Evolutionary conservation across 2,888 invertebrate genomes (phyloP), one percentile per base, ranked within the genome.

Genomic region (Macrophya annulata): DNA sequence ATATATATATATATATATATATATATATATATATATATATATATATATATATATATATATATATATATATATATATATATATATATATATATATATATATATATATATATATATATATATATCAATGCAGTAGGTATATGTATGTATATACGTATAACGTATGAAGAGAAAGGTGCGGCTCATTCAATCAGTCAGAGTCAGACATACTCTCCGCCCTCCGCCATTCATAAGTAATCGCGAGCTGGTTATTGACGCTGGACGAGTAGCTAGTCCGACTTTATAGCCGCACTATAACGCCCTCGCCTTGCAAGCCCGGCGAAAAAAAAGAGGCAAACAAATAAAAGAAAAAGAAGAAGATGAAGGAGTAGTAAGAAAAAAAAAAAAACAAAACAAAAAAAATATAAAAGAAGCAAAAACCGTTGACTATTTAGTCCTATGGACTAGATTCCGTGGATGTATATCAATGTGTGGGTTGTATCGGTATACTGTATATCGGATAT

Each of bases 191-290:
- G 65, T 82, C 82, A 82, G 65, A 65, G 82, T 82, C 82, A 65
- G 82, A 21, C 25, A 40, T 25, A 15, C 5, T 40, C 43, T 45
- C 31, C 65, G 65, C 82, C 45, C 82, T 82, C 82, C 45, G 82
- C 82, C 82, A 82, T 82, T 82, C 65, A 82, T 82, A 82, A 82
- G 15, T 82, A 82, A 82, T 82, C 82, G 82, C 82, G 82, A 82
- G 59, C 82, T 82, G 21, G 82, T 82, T 82, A 82, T 82, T 62
- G 77, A 82, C 81, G 81, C 31, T 55, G 31, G 55, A 45, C n/a
- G 37, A 25, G 37, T n/a, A 76, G 48, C 76, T 21, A 25, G 43
- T 76, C n/a, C 37, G 71, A n/a, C 40, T 71, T 17, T 71, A 17
- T 62, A 25, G 21, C 71, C 71, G 71, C 25, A 25, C 62, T 62